A percentile compares a stretch with the other conserved stretches of the same genome.
phyloP scores from a whole-genome alignment of 2,888 invertebrate species.

The Drosophila sordidula region DNA sequence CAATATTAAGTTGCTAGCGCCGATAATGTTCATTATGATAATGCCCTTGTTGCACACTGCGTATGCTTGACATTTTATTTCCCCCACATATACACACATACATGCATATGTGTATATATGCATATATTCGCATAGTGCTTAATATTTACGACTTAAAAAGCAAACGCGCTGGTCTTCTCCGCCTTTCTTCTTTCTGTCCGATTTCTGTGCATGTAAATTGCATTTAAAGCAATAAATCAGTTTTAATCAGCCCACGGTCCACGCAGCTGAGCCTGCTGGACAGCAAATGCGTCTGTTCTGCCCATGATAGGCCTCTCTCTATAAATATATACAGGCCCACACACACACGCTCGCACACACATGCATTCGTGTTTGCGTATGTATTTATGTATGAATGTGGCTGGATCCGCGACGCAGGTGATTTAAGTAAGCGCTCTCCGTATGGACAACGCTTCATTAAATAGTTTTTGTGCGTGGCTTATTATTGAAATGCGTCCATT shows the following conservation, averaged over 20 bases:
- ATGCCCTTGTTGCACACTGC: conserved; percentile 33
- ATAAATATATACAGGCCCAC: conserved; percentile 12
- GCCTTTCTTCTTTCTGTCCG: conserved; percentile 26
- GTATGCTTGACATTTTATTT: conserved; percentile 52
- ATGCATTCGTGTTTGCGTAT: conserved; percentile 1
- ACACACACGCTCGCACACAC: background rate
- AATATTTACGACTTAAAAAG: conserved; percentile 54
- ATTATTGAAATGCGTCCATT: conserved; percentile 63
- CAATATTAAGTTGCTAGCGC: conserved; percentile 42
- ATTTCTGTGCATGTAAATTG: conserved; percentile 76
- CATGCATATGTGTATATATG: background rate
- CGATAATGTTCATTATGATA: conserved; percentile 33
- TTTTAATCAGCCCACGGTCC: conserved; percentile 72
- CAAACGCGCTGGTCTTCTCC: conserved; percentile 45
- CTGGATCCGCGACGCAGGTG: conserved; percentile 36
- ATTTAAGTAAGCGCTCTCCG: conserved; percentile 47
- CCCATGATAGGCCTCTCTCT: conserved; percentile 54
- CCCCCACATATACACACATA: conserved; percentile 7
- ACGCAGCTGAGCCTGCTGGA: conserved; percentile 62
- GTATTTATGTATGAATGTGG: background rate
- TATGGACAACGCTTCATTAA: conserved; percentile 61
- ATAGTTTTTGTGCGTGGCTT: conserved; percentile 45
- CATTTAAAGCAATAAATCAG: conserved; percentile 79
- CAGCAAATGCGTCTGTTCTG: conserved; percentile 43
- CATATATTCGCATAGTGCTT: conserved; percentile 33